Evolutionary conservation across 2,888 invertebrate genomes (phyloP).

Genomic region (Tenthredo amoena): DNA sequence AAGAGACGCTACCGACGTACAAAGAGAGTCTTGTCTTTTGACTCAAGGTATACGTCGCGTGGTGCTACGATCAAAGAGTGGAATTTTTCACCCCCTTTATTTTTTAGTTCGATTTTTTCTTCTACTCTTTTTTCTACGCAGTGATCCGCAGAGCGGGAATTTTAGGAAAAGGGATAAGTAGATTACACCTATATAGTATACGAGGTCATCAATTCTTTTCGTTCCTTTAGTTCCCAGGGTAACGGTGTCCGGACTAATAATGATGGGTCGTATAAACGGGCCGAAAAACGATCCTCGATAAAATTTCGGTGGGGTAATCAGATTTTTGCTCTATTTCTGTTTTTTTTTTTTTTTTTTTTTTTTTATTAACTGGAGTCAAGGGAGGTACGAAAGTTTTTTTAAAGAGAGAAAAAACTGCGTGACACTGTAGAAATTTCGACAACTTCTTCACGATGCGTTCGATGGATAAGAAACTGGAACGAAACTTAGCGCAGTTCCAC

Average conservation of each 20-base stretch:
- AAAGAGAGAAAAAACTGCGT: background rate
- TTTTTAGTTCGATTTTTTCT: background rate
- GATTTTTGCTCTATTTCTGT: background rate
- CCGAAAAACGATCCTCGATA: background rate
- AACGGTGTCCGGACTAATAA: conserved; percentile 1
- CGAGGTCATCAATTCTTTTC: conserved; percentile 38
- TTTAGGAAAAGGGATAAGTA: conserved; percentile 30
- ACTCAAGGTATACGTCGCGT: background rate
- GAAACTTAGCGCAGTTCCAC: background rate
- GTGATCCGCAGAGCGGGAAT: background rate
- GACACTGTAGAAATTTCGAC: background rate
- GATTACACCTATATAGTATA: conserved; percentile 6
- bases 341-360: background rate
- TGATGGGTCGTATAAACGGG: background rate
- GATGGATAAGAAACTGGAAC: background rate
- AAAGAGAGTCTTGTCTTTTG: conserved; percentile 37
- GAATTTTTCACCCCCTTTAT: background rate
- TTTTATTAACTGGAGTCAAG: background rate
- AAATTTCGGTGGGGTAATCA: background rate
- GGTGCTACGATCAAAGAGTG: background rate
- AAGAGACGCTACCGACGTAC: background rate
- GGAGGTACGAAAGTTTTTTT: no score
- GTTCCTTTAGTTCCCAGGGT: background rate
- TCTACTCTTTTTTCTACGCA: background rate
- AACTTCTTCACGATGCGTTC: background rate